These are phyloP conservation scores for Zootoca vivipara DNA, from an alignment of 2,113 vertebrate genomes.

Conservation along the genomic window DNA sequence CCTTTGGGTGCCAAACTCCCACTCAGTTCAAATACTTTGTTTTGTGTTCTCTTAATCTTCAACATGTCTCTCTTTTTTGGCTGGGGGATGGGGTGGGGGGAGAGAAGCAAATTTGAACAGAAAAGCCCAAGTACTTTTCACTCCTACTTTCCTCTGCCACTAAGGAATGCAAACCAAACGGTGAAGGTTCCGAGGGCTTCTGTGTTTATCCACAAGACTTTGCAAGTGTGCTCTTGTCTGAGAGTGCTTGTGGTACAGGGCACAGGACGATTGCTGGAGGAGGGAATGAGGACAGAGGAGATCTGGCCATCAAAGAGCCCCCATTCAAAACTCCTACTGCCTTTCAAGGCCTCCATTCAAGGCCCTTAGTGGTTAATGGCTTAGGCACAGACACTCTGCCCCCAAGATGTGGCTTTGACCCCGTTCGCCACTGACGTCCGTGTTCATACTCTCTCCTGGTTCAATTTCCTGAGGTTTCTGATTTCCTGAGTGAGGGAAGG, in stretches of 20 bases:
- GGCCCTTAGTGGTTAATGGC: background rate
- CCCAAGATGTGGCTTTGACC: conserved; percentile 11
- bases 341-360: background rate
- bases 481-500: conserved; percentile 55
- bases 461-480: conserved; percentile 35
- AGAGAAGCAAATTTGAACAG: background rate
- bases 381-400: conserved; percentile 19
- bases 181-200: background rate
- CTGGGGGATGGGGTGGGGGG: background rate
- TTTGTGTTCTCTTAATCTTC: background rate
- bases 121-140: background rate
- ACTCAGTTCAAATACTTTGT: conserved; percentile 3
- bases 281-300: background rate
- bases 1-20: background rate
- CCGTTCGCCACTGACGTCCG: background rate
- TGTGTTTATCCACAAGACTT: background rate
- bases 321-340: conserved; percentile 1
- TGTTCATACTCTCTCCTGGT: conserved; percentile 35
- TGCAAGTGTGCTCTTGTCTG: background rate
- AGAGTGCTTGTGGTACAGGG: background rate
- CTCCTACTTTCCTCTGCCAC: background rate
- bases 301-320: background rate
- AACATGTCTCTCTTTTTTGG: background rate
- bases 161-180: background rate
- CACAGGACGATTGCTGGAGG: background rate